A percentile compares a stretch with the other conserved stretches of the same genome.
phyloP scores from a whole-genome alignment of 2,797 vertebrate species.

The Urophycis tenuis region DNA sequence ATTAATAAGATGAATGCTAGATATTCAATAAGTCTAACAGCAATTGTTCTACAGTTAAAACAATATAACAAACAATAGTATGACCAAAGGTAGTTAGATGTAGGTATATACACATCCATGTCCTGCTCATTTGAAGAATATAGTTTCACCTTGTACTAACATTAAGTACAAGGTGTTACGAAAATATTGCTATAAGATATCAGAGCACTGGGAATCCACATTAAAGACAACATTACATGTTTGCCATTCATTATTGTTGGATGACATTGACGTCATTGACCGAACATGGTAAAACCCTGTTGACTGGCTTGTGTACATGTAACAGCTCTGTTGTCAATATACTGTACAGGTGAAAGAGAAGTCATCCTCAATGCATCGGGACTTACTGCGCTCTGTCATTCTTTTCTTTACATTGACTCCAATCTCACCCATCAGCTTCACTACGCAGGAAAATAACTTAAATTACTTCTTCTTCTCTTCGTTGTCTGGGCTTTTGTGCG shows the following conservation, averaged over 20 bases:
- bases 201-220: neutral
- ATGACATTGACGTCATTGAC: neutral
- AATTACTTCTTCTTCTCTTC: neutral
- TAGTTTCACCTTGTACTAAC: too few relatives aligned
- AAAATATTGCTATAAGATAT: neutral
- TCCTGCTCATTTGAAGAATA: neutral
- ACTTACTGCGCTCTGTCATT: neutral
- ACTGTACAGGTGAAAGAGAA: neutral
- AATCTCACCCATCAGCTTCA: neutral
- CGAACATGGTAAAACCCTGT: neutral
- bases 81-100: neutral
- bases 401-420: neutral
- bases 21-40: neutral
- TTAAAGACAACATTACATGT: neutral
- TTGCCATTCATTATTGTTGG: neutral
- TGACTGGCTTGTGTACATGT: neutral
- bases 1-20: neutral
- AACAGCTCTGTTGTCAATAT: neutral
- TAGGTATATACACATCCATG: neutral
- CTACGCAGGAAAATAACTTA: neutral
- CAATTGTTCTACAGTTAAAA: neutral
- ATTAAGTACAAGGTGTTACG: neutral
- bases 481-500: neutral
- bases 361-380: neutral
- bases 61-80: neutral